A percentile compares a stretch with the other conserved stretches of the same genome.
phyloP scores from a whole-genome alignment of 2,797 vertebrate genomes.

The Eulemur coronatus region DNA sequence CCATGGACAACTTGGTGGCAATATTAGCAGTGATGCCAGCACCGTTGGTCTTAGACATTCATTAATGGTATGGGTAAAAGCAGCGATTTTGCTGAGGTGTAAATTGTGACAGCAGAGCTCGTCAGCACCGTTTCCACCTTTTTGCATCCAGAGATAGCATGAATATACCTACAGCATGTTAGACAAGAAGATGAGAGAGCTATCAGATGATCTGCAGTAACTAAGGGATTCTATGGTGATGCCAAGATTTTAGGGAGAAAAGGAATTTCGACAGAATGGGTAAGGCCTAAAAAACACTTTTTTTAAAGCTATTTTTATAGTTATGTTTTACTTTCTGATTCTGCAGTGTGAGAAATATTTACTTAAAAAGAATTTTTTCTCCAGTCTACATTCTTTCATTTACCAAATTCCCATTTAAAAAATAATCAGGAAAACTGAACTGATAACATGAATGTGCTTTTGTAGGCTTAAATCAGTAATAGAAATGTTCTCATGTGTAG shows the following conservation, averaged over 20 bases:
- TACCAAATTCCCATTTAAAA: not conserved
- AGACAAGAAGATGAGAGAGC: not conserved
- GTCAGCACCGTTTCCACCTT: not conserved
- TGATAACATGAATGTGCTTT: not conserved
- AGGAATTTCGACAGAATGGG: not conserved
- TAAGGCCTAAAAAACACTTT: not conserved
- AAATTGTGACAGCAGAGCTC: not conserved
- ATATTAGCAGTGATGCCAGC: not conserved
- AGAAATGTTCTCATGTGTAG: not conserved
- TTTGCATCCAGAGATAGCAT: not conserved
- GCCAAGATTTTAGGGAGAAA: not conserved
- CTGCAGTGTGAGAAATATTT: not conserved
- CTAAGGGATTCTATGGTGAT: not conserved
- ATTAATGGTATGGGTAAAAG: not conserved
- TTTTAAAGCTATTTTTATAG: not conserved
- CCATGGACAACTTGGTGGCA: no score
- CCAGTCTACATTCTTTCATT: not conserved
- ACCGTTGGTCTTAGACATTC: not conserved
- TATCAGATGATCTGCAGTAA: fast-evolving
- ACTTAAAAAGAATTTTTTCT: not conserved
- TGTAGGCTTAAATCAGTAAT: not conserved
- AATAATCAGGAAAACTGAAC: not conserved
- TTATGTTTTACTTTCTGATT: not conserved
- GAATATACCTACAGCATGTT: not conserved
- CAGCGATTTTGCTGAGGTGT: not conserved